Percentiles rank a stretch among this genome's conserved stretches.
Conservation (phyloP, 1,140 invertebrate genomes). For the Phymorhynchus buccinoides region DNA sequence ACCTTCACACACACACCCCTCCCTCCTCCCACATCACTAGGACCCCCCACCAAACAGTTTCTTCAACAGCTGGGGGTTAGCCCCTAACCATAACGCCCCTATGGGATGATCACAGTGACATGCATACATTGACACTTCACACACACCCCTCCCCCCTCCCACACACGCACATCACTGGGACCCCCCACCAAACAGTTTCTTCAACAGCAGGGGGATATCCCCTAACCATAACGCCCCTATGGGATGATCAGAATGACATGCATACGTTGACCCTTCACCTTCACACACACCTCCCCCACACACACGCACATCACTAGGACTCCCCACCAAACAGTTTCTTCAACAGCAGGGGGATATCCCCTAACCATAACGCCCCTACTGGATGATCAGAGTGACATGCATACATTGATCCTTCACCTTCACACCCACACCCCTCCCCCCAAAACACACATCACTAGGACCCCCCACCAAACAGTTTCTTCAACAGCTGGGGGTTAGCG, state of each 20-base stretch:
- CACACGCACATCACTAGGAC: neutral
- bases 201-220: conserved; percentile 20
- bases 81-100: conserved; percentile 21
- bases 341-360: conserved; percentile 20
- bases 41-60: conserved; percentile 32
- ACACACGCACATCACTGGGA: neutral
- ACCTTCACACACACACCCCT: neutral
- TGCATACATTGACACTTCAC: too few relatives aligned
- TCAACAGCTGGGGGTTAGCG: conserved; percentile 26
- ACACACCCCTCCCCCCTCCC: neutral
- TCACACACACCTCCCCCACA: neutral
- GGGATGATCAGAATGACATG: neutral
- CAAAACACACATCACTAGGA: neutral
- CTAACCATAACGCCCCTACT: conserved; percentile 27
- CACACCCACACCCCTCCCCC: neutral
- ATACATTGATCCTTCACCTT: too few relatives aligned
- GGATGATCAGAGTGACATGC: neutral
- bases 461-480: conserved; percentile 32
- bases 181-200: conserved; percentile 32
- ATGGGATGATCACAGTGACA: conserved; percentile 20
- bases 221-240: conserved; percentile 25
- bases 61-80: conserved; percentile 26
- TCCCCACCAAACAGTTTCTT: conserved; percentile 33
- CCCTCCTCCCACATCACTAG: neutral
- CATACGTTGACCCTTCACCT: too few relatives aligned